Base-by-base conservation (phyloP, 2,113 vertebrate genomes). In the Anarhynchus alexandrinus region DNA sequence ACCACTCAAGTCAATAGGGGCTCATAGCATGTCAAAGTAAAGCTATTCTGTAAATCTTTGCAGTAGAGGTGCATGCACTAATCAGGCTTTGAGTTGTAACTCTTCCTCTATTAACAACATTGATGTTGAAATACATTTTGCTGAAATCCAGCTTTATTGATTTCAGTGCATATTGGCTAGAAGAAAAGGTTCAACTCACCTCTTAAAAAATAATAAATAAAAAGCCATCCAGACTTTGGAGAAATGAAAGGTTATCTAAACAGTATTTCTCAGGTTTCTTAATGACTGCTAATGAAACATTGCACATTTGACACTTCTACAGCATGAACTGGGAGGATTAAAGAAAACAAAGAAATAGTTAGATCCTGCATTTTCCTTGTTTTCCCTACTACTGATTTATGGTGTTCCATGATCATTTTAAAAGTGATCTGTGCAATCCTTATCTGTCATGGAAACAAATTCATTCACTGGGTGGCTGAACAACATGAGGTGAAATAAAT, bases 401-500 rank as follows among this genome's bases (percentile, higher is more conserved):
- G 86, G 61, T 96, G 57, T 93, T 88, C 88, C 78, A 94, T 58
- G 91, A 97, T 81, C 65, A 95, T 97, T 98, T 98, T 79, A 86
- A 96, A 98, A 97, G 94, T 94, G 94, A 96, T 97, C 94, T 93
- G 78, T 93, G 91, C 91, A 93, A 96, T 97, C 73, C 78, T 97
- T 97, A 96, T 95, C 95, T 98, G 97, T 97, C 97, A 86, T 45
- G 80, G 96, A 97, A 98, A 97, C 86, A 97, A 97, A 98, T 97
- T 97, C 73, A 86, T 97, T 98, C 52, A 0, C 94, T 98, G 96
- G 82, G 93, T 98, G 94, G 86, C 94, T 97, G 95, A 98, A 74
- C 92, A 98, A 95, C 95, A 96, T 73, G 92, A 98, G 93, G 72
- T 77, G 92, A 98, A 98, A 98, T 98, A 98, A 98, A 98, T 98